Evolutionary conservation across 2,113 vertebrate species (phyloP).

Genomic region (Agapornis roseicollis): DNA sequence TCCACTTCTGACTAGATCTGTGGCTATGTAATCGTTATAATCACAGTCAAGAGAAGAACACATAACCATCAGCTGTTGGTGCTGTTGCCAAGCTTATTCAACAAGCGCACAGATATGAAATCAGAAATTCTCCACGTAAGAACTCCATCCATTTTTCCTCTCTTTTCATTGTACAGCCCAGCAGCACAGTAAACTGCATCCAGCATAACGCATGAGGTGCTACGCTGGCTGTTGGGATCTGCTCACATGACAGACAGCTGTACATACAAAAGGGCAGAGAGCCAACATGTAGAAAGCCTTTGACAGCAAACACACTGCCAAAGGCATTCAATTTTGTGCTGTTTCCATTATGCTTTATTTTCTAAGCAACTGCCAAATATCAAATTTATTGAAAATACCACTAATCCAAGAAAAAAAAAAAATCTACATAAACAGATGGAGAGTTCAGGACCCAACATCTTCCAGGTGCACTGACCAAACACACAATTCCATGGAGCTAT

Average conservation of each 20-base stretch:
- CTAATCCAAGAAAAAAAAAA: background rate
- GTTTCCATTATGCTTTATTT: background rate
- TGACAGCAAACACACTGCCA: background rate
- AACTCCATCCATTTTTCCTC: background rate
- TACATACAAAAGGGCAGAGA: background rate
- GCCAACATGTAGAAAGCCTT: background rate
- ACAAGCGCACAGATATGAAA: background rate
- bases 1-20: background rate
- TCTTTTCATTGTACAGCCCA: background rate
- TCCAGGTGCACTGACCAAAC: background rate
- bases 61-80: background rate
- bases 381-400: background rate
- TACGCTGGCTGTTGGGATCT: background rate
- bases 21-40: background rate
- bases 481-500: rapidly evolving
- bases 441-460: background rate
- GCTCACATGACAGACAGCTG: background rate
- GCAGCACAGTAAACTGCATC: background rate
- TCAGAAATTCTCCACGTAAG: background rate
- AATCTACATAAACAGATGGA: background rate
- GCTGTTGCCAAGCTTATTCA: background rate
- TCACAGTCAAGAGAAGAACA: background rate
- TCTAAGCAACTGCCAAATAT: background rate
- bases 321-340: background rate
- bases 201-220: rapidly evolving